Percentiles rank a stretch among this genome's conserved stretches.
Evolutionary conservation across 2,888 invertebrate genomes (phyloP).

Genomic region (Drosophila mercatorum): DNA sequence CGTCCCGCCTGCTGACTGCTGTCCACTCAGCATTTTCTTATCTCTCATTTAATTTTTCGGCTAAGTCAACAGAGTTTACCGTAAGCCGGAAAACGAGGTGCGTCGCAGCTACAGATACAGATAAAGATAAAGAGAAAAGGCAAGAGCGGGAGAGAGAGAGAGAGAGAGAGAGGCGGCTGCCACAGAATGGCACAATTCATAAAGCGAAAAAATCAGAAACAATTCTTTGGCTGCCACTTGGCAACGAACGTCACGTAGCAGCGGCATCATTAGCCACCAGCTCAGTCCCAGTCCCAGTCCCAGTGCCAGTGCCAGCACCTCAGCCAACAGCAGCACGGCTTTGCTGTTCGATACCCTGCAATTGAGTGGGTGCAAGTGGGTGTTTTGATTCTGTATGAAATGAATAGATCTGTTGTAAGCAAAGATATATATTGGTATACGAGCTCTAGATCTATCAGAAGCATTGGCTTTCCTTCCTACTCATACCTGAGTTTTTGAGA

Average conservation of each 20-base stretch:
- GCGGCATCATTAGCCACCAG: constrained; percentile 73
- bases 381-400: neutral
- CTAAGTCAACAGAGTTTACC: constrained; percentile 37
- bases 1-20: constrained; percentile 6
- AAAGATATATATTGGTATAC: neutral
- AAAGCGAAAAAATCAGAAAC: constrained; percentile 58
- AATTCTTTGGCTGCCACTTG: constrained; percentile 72
- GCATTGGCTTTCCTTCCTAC: too few relatives aligned
- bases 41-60: constrained; percentile 30
- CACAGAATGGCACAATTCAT: constrained; percentile 73
- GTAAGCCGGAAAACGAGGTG: constrained; percentile 75
- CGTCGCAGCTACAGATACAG: constrained; percentile 44
- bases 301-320: constrained; percentile 11
- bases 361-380: neutral
- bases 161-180: constrained; percentile 12
- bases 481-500: neutral
- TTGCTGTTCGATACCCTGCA: constrained; percentile 26
- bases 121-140: constrained; percentile 3
- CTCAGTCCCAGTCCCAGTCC: constrained; percentile 33
- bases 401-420: neutral
- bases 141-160: neutral
- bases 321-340: constrained; percentile 11
- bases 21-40: constrained; percentile 23
- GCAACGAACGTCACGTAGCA: constrained; percentile 76
- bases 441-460: neutral